phyloP scores from a whole-genome alignment of 2,888 invertebrate species.

The Tricholauxania praeusta region DNA sequence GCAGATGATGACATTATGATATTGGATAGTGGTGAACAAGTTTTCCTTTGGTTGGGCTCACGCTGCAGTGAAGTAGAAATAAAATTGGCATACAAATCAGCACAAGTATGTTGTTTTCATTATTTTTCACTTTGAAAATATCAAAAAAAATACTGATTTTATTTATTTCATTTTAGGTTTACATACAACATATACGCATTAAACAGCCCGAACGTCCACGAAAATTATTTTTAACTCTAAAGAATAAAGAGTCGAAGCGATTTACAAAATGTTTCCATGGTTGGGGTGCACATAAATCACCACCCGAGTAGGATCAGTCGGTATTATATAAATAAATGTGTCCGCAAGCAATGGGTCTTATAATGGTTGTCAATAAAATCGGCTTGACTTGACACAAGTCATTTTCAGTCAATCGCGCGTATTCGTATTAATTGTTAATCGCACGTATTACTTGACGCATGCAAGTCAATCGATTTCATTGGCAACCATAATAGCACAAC shows the following conservation, averaged over 20 bases:
- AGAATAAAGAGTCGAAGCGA: constrained; percentile 93
- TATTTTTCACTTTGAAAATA: not conserved
- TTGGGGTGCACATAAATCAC: constrained; percentile 88
- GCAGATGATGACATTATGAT: constrained; percentile 99
- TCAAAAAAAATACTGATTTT: constrained; percentile 7
- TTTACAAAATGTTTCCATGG: constrained; percentile 99
- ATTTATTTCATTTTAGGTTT: constrained; percentile 76
- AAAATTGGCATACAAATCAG: constrained; percentile 97
- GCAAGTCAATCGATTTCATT: no score
- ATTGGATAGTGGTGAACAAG: constrained; percentile 96
- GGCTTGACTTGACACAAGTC: no score
- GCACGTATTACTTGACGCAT: no score
- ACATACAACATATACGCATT: constrained; percentile 96
- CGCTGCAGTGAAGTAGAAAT: constrained; percentile 98
- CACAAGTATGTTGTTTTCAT: constrained; percentile 78
- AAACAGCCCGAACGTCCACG: constrained; percentile 92
- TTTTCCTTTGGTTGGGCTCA: constrained; percentile 97
- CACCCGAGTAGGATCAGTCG: constrained; percentile 52
- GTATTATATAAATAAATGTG: not conserved
- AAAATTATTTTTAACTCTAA: constrained; percentile 93
- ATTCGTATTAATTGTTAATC: no score
- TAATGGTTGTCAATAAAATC: no score
- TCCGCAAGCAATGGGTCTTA: not conserved
- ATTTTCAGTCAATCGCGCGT: no score
- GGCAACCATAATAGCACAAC: constrained; percentile 7